Evolutionary conservation across 1,140 invertebrate genomes (phyloP).

Genomic region (Cydia amplana): DNA sequence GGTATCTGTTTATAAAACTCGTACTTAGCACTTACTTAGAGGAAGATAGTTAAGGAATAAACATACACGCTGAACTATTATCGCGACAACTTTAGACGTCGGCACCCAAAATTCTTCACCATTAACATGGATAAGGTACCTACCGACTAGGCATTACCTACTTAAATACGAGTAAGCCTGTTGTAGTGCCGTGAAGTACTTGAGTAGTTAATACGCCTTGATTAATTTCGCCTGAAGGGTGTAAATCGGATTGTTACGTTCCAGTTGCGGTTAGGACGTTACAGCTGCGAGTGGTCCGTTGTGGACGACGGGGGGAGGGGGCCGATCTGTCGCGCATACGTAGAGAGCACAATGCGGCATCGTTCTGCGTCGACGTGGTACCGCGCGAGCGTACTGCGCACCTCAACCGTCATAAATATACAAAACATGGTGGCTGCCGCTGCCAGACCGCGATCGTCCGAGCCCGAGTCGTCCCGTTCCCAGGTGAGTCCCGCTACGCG

Average conservation of each 20-base stretch:
- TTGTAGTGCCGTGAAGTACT: neutral
- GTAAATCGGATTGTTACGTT: constrained; percentile 39
- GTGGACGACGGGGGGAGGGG: constrained; percentile 43
- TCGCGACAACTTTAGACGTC: neutral
- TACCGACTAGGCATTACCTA: neutral
- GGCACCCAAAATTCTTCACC: neutral
- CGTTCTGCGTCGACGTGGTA: constrained; percentile 63
- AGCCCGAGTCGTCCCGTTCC: constrained; percentile 41
- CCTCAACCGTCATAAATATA: constrained; percentile 61
- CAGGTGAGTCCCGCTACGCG: constrained; percentile 66
- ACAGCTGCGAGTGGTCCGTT: constrained; percentile 34
- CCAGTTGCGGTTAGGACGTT: constrained; percentile 49
- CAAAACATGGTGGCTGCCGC: constrained; percentile 43
- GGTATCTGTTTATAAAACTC: too few relatives aligned
- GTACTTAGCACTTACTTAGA: too few relatives aligned
- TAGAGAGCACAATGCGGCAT: constrained; percentile 73
- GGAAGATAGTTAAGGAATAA: neutral
- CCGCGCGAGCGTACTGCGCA: constrained; percentile 63
- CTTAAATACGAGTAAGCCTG: too few relatives aligned
- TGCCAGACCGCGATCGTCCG: constrained; percentile 47
- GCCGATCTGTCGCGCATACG: constrained; percentile 55
- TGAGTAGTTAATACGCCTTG: constrained; percentile 13
- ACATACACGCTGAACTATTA: neutral
- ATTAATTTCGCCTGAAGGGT: constrained; percentile 39
- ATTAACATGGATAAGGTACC: neutral